Conservation (phyloP, 2,113 vertebrate genomes). For the Sturnira hondurensis region DNA sequence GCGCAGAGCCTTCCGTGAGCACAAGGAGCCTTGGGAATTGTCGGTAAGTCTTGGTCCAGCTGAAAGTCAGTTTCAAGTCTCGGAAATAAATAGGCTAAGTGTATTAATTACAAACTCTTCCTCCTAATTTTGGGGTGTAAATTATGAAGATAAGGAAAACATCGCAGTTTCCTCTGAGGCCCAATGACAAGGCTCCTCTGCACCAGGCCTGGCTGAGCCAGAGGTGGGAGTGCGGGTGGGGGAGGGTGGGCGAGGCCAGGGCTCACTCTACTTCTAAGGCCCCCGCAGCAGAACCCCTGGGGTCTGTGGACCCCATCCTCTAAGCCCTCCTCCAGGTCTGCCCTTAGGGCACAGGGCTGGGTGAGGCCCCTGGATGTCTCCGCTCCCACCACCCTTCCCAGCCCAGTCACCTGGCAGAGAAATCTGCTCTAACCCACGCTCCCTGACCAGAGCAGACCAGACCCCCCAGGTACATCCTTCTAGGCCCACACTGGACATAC, state of each 20-base stretch:
- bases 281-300: not conserved
- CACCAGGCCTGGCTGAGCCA: not conserved
- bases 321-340: not conserved
- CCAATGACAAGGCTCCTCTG: not conserved
- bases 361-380: fast-evolving
- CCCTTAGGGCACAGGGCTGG: not conserved
- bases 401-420: not conserved
- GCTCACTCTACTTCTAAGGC: not conserved
- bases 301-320: not conserved
- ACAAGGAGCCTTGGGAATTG: not conserved
- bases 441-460: not conserved
- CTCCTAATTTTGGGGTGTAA: not conserved
- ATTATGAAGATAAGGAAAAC: constrained; percentile 39
- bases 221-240: fast-evolving
- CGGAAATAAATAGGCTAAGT: not conserved
- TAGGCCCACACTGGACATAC: not conserved
- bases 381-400: not conserved
- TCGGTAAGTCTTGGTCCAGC: not conserved
- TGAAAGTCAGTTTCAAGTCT: constrained; percentile 43
- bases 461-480: not conserved
- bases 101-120: constrained; percentile 22
- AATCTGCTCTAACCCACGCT: not conserved
- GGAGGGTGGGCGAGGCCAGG: fast-evolving
- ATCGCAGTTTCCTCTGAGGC: not conserved
- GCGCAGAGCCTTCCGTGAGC: not conserved